Evolutionary conservation across 2,888 invertebrate species (phyloP), one percentile per base, ranked within the genome.

Genomic region (Diploptera punctata): DNA sequence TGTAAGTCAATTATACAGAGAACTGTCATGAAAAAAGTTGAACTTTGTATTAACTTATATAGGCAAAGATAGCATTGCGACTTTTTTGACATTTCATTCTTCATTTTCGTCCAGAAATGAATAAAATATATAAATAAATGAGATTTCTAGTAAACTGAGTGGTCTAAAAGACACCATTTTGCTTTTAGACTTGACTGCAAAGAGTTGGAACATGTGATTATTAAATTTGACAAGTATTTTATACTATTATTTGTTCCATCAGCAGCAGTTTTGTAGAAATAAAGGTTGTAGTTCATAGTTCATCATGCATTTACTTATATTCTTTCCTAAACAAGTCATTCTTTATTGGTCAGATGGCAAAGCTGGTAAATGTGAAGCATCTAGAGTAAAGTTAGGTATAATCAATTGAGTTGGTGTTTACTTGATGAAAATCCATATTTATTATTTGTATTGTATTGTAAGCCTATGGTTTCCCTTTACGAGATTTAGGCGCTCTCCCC

Each of bases 1-100:
- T 70, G 44, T 70, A 70, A 70, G 70, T 70, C 70, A 70, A 70
- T 70, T 70, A 68, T n/a, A 38, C 24, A 43, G 54, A 68, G 68
- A 29, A 38, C 68, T 7, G 33, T 33, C 7, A 10, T 7, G 5
- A 33, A 10, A 33, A 10, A 5, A 33, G 7, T 33, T 33, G 33
- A 10, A 33, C n/a, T n/a, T n/a, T n/a, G n/a, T n/a, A n/a, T n/a
- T n/a, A n/a, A n/a, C n/a, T n/a, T n/a, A n/a, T n/a, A n/a, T n/a
- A n/a, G n/a, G n/a, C n/a, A n/a, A n/a, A n/a, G n/a, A 33, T 33
- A 7, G 33, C 10, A 10, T 33, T 65, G 43, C 43, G 21, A 21
- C 1, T 5, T 24, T 9, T 65, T 65, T 43, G 62, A 65, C 62
- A 29, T 60, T 19, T 31, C 7, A 21, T 54, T 60, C 60, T 60